Conservation (phyloP, 92 coral and sea anemone species). For the Palythoa caribaeorum region DNA sequence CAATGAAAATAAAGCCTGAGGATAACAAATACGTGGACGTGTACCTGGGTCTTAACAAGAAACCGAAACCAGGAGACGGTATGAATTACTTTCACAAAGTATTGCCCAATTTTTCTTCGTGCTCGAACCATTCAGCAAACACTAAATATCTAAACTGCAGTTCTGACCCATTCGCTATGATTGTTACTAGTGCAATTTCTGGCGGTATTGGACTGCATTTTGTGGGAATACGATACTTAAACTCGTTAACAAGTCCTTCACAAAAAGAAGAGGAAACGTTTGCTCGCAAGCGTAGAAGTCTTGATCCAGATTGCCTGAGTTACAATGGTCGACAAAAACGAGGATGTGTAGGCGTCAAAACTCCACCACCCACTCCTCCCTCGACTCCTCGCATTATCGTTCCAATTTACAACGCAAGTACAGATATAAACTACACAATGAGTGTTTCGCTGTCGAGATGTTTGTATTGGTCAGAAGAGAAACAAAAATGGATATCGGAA, state of each 20-base stretch:
- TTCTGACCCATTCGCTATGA: conserved; percentile 65
- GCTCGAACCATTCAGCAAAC: conserved; percentile 40
- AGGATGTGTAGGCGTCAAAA: conserved; percentile 81
- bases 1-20: conserved; percentile 62
- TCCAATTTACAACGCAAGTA: conserved; percentile 66
- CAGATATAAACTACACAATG: conserved; percentile 83
- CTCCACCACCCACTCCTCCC: conserved; percentile 85
- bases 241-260: neutral
- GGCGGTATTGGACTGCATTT: conserved; percentile 74
- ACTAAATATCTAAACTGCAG: conserved; percentile 38
- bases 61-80: conserved; percentile 68
- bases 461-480: conserved; percentile 78
- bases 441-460: conserved; percentile 68
- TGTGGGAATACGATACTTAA: conserved; percentile 61
- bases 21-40: conserved; percentile 55
- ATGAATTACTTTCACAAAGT: conserved; percentile 43
- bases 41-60: conserved; percentile 48
- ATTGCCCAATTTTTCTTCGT: conserved; percentile 69
- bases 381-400: conserved; percentile 63
- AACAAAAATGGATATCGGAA: conserved; percentile 74
- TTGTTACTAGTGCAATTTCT: conserved; percentile 66
- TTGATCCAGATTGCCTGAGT: conserved; percentile 58
- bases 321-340: conserved; percentile 66
- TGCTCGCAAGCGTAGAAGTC: conserved; percentile 45
- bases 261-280: conserved; percentile 1